Base-by-base conservation (phyloP, 2,888 invertebrate species). In the Epinotia brunnichana region DNA sequence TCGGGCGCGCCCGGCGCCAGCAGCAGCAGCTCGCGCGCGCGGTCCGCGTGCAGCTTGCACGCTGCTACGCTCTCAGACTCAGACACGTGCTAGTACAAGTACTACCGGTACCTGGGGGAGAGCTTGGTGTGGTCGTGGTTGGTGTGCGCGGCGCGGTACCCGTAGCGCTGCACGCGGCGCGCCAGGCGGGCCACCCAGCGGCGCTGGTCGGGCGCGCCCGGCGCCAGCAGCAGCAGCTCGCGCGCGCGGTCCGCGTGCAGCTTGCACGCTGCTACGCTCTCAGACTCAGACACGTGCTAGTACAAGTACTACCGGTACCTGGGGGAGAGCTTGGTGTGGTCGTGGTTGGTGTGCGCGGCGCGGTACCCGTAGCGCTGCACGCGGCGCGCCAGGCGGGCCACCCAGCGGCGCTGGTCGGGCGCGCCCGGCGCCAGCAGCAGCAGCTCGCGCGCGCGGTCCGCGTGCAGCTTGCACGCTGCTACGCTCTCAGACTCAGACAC, bases 391-490 rank as follows among this genome's bases (percentile, higher is more conserved):
- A 99, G 95, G 80, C 98, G 95, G 78, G 96, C 95, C 78, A 99
- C 98, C 99, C 99, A 99, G 84, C 95, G 95, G 82, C 97, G 97
- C 93, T 99, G 99, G 77, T 98, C 98, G 78, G 97, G 97, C 75
- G 95, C 94, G 77, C 95, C 96, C 69, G 96, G 94, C 74, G 99
- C 98, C 85, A 99, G 94, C 82, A 99, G 94, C 80, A 99, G 94
- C 90, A 99, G 94, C 92, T 99, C 99, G 85, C 98, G 97, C 84
- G 99, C 98, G 76, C 98, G 97, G 94, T 99, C 99, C 82, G 97
- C 98, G 90, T 98, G 98, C 78, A 99, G 95, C 94, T 99, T 99
- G 94, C 99, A 99, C 61, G 99, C 98, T 77, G 98, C 97, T 85
- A 99, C 96, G 87, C 79, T 79, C 62, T 84, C 87, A 80, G 93